phyloP scores from a whole-genome alignment of 2,797 vertebrate genomes.

The Clamator glandarius region DNA sequence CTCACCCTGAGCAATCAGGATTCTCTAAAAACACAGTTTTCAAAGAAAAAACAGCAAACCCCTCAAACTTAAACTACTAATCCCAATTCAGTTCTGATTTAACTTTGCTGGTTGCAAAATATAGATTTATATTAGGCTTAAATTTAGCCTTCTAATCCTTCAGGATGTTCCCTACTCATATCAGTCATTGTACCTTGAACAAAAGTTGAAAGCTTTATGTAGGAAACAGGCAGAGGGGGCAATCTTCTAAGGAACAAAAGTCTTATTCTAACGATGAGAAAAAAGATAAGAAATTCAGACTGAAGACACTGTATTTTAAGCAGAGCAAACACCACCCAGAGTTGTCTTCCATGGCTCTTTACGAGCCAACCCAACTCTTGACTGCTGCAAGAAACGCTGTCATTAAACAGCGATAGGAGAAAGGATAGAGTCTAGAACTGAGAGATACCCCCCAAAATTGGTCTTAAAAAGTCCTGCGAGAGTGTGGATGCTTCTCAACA shows the following conservation, averaged over 20 bases:
- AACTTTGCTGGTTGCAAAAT: background rate
- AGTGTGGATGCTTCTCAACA: background rate
- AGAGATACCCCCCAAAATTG: background rate
- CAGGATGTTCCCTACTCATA: background rate
- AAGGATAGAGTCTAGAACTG: background rate
- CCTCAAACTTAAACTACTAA: background rate
- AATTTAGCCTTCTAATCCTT: background rate
- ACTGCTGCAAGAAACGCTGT: background rate
- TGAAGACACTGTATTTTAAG: background rate
- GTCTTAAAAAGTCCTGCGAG: background rate
- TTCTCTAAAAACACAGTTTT: background rate
- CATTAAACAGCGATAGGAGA: background rate
- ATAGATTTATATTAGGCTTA: background rate
- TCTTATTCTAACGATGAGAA: background rate
- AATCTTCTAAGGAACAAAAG: background rate
- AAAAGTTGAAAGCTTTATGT: background rate
- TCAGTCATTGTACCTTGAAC: background rate
- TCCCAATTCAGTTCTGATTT: background rate
- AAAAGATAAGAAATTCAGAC: background rate
- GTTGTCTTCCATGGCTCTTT: background rate
- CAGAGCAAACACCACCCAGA: background rate
- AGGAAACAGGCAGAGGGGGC: background rate
- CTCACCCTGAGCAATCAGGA: background rate
- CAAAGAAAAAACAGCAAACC: background rate
- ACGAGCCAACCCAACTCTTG: background rate